phyloP scores from a whole-genome alignment of 2,888 invertebrate genomes.

The Volucella bombylans region DNA sequence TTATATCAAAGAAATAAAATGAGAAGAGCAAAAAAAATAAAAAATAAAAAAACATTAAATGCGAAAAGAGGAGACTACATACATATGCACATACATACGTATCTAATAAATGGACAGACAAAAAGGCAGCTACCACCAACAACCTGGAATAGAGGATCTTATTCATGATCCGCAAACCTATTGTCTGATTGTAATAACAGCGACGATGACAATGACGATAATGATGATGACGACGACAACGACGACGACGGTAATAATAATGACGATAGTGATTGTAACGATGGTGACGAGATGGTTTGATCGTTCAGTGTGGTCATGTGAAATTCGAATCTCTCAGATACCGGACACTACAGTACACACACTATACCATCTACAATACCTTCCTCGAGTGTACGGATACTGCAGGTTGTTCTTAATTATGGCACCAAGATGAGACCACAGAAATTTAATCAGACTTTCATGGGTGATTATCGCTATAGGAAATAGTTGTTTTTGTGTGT shows the following conservation, averaged over 20 bases:
- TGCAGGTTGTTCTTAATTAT: constrained; percentile 26
- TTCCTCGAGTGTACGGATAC: not conserved
- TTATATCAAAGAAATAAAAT: constrained; percentile 7
- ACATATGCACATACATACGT: not conserved
- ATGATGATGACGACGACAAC: constrained; percentile 9
- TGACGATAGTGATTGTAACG: not conserved
- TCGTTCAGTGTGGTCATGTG: constrained; percentile 54
- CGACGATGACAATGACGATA: constrained; percentile 13
- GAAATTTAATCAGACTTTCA: constrained; percentile 59
- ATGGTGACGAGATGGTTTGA: constrained; percentile 26
- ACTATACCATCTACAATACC: not conserved
- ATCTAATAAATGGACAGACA: not conserved
- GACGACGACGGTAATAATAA: not conserved
- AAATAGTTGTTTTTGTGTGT: not conserved
- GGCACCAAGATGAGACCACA: constrained; percentile 42
- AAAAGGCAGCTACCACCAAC: not conserved
- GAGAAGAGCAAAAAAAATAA: constrained; percentile 19
- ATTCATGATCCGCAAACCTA: constrained; percentile 35
- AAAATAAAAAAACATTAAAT: constrained; percentile 24
- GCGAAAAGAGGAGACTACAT: not conserved
- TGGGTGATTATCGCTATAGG: constrained; percentile 52
- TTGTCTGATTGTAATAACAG: constrained; percentile 24
- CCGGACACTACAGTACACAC: constrained; percentile 33
- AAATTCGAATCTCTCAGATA: constrained; percentile 61
- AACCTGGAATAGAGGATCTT: constrained; percentile 8